These are phyloP conservation scores for Sipha maydis DNA, from an alignment of 2,888 invertebrate species.

Conservation along the genomic window DNA sequence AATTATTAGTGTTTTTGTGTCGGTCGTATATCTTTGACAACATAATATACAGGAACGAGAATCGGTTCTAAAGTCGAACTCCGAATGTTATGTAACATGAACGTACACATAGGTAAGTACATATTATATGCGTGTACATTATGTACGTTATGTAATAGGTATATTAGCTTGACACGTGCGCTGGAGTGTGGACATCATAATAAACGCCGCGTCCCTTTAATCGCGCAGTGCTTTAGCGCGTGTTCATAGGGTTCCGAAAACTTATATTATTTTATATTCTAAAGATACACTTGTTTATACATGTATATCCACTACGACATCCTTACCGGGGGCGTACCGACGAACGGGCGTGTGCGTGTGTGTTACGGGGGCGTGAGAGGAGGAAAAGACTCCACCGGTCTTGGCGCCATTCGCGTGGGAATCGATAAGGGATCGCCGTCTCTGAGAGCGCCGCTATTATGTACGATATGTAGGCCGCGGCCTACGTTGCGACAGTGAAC, in stretches of 20 bases:
- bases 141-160: too few relatives aligned
- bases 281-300: too few relatives aligned
- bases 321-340: background rate
- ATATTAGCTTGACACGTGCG: background rate
- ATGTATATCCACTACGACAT: background rate
- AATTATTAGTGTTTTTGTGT: background rate
- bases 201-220: background rate
- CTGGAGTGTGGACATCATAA: background rate
- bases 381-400: constrained; percentile 40
- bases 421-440: constrained; percentile 55
- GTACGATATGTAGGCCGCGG: constrained; percentile 33
- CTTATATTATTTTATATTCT: too few relatives aligned
- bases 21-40: background rate
- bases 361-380: constrained; percentile 2
- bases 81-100: background rate
- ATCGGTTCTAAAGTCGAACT: background rate
- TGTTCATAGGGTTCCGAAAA: background rate
- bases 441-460: background rate
- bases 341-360: background rate
- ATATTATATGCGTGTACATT: too few relatives aligned
- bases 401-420: constrained; percentile 52
- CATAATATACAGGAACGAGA: background rate
- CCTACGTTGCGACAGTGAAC: constrained; percentile 12
- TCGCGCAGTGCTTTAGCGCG: background rate
- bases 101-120: too few relatives aligned